These are phyloP conservation scores for Drosophila lini DNA, from an alignment of 1,140 invertebrate species.

Conservation along the genomic window DNA sequence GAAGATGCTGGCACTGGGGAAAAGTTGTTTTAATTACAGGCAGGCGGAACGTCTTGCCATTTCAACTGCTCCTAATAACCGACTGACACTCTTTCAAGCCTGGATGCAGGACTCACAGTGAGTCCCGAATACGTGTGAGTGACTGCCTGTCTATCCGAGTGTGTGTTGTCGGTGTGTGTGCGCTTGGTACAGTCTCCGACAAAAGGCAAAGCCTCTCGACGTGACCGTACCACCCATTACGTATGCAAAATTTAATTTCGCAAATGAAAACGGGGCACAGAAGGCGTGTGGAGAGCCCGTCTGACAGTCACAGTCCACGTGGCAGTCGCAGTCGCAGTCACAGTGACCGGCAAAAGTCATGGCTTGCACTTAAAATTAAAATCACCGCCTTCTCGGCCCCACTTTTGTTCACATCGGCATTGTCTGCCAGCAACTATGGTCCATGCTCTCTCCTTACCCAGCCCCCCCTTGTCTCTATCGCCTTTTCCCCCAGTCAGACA, in stretches of 20 bases:
- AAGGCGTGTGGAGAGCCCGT: slow-evolving; percentile 15
- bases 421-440: slow-evolving; percentile 39
- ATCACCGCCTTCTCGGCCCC: slow-evolving; percentile 28
- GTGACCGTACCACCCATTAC: slow-evolving; percentile 43
- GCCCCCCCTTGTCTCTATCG: neutral
- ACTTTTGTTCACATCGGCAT: slow-evolving; percentile 20
- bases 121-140: slow-evolving; percentile 13
- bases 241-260: slow-evolving; percentile 78
- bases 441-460: neutral
- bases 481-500: slow-evolving; percentile 38
- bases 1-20: slow-evolving; percentile 19
- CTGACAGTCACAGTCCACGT: slow-evolving; percentile 31
- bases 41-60: slow-evolving; percentile 30
- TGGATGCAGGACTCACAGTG: slow-evolving; percentile 24
- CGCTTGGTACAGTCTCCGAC: slow-evolving; percentile 45
- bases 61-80: slow-evolving; percentile 50
- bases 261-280: slow-evolving; percentile 61
- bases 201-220: slow-evolving; percentile 34
- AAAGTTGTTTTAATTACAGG: slow-evolving; percentile 72
- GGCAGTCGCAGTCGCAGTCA: slow-evolving; percentile 19
- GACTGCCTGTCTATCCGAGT: slow-evolving; percentile 10
- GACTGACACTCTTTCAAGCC: slow-evolving; percentile 28
- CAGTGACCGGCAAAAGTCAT: slow-evolving; percentile 57
- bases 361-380: slow-evolving; percentile 63
- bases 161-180: neutral